A percentile compares a stretch with the other conserved stretches of the same genome.
Evolutionary conservation across 2,797 vertebrate species (phyloP).

Genomic region (Crocidura indochinensis): DNA sequence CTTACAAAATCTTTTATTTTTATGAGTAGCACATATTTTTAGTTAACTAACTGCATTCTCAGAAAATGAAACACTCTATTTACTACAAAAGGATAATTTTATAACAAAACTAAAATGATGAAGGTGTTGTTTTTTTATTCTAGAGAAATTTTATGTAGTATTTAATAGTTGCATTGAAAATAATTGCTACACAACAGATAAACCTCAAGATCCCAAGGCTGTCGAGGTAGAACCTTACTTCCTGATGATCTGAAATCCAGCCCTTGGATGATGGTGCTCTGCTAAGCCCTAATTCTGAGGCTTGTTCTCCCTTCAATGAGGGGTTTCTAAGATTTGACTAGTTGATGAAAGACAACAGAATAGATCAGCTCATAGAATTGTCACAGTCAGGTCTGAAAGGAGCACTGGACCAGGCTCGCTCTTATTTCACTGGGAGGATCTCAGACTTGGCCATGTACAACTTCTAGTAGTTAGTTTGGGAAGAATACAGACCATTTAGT

Average conservation of each 20-base stretch:
- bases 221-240: not conserved
- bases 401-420: not conserved
- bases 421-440: not conserved
- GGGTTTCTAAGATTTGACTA: not conserved
- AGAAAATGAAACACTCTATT: conserved; percentile 5
- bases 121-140: not conserved
- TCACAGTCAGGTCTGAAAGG: not conserved
- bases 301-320: not conserved
- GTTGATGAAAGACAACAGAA: not conserved
- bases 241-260: not conserved
- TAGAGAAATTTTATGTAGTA: not conserved
- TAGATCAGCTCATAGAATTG: not conserved
- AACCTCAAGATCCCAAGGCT: not conserved
- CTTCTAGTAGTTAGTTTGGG: not conserved
- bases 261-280: rapidly evolving
- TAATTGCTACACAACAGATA: not conserved
- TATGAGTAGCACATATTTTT: conserved; percentile 27
- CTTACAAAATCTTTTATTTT: conserved; percentile 29
- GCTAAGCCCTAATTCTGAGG: not conserved
- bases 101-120: not conserved
- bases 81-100: conserved; percentile 35
- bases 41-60: not conserved
- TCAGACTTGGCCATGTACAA: not conserved
- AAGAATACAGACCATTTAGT: not conserved
- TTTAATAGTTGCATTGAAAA: not conserved